phyloP scores from a whole-genome alignment of 2,797 vertebrate species.

The Caiman crocodilus region DNA sequence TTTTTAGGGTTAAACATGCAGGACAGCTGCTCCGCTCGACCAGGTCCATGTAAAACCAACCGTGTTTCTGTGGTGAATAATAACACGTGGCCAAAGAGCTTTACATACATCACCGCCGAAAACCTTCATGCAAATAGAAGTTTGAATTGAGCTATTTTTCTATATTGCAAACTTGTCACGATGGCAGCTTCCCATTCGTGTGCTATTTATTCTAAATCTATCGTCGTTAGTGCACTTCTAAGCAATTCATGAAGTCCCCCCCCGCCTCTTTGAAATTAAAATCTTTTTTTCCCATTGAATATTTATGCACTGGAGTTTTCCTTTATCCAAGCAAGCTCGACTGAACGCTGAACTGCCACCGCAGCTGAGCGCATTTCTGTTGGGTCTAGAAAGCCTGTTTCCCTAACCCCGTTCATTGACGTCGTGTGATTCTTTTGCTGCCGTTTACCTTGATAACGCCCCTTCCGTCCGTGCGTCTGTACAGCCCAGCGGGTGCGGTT shows the following conservation, averaged over 20 bases:
- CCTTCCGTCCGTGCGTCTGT: background rate
- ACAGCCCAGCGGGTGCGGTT: background rate
- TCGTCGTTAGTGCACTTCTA: background rate
- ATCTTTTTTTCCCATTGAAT: background rate
- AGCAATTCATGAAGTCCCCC: background rate
- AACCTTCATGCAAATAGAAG: background rate
- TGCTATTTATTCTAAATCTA: background rate
- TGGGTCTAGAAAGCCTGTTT: background rate
- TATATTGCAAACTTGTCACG: background rate
- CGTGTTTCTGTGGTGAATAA: rapidly evolving
- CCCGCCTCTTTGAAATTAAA: background rate
- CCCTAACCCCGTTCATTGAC: background rate
- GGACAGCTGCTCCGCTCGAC: background rate
- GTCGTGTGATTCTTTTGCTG: background rate
- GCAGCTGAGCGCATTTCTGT: background rate
- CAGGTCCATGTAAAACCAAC: background rate
- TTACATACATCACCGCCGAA: background rate
- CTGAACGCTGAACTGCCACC: constrained; percentile 6
- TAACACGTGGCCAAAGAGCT: background rate
- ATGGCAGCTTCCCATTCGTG: background rate
- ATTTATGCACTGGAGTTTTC: constrained; percentile 13
- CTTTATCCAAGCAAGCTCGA: constrained; percentile 57
- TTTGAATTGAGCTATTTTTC: background rate
- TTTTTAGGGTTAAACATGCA: background rate
- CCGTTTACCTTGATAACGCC: background rate